phyloP scores from a whole-genome alignment of 2,797 vertebrate genomes.

The Sparus aurata region DNA sequence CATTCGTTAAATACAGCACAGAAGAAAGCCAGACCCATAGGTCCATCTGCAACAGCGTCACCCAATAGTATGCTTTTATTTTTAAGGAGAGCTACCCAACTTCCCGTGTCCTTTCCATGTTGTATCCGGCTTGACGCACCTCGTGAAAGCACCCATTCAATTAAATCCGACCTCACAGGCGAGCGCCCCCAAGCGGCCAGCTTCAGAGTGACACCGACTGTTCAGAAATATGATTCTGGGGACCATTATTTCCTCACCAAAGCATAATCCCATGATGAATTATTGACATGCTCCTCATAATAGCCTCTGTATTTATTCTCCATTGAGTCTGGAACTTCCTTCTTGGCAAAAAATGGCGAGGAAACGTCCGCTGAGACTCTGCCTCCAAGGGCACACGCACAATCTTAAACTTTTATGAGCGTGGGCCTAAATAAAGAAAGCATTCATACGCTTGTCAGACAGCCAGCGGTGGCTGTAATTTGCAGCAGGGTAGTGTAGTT shows the following conservation, averaged over 20 bases:
- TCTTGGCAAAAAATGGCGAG: constrained; percentile 21
- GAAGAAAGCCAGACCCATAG: background rate
- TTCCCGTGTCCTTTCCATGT: constrained; percentile 9
- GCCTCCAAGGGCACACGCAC: constrained; percentile 50
- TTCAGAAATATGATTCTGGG: constrained; percentile 23
- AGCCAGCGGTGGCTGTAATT: constrained; percentile 39
- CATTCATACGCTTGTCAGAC: constrained; percentile 45
- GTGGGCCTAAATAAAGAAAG: constrained; percentile 73
- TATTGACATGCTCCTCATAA: constrained; percentile 63
- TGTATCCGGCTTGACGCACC: constrained; percentile 33
- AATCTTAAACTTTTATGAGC: constrained; percentile 73
- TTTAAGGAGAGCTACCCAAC: constrained; percentile 15
- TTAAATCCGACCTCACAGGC: constrained; percentile 50
- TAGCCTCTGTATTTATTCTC: constrained; percentile 57
- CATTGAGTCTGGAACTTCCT: constrained; percentile 32
- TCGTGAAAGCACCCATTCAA: constrained; percentile 64
- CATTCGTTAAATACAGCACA: background rate
- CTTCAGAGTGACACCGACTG: constrained; percentile 28
- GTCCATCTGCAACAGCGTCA: background rate
- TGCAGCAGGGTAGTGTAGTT: constrained; percentile 26
- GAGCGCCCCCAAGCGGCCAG: constrained; percentile 73
- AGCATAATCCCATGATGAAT: constrained; percentile 63
- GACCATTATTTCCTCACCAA: constrained; percentile 53
- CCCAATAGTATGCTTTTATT: constrained; percentile 39
- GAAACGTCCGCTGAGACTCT: constrained; percentile 34